Conservation (phyloP, 2,113 vertebrate species). For the Chamaea fasciata region DNA sequence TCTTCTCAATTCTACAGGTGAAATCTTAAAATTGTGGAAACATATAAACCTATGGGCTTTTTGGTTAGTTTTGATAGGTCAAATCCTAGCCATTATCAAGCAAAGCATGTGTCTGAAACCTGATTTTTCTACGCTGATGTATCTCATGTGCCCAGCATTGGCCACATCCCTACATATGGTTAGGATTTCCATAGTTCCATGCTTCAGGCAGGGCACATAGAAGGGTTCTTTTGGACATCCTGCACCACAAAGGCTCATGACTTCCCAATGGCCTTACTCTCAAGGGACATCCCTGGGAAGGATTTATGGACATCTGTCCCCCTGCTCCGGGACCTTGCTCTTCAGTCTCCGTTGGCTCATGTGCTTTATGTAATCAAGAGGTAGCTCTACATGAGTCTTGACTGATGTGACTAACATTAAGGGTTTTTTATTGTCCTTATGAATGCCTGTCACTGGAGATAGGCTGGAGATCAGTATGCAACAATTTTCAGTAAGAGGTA, state of each 20-base stretch:
- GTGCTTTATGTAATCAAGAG: not conserved
- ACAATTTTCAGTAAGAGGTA: not conserved
- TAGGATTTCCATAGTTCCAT: not conserved
- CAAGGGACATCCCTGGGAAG: not conserved
- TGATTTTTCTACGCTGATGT: not conserved
- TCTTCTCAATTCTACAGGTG: not conserved
- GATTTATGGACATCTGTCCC: not conserved
- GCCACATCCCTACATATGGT: not conserved
- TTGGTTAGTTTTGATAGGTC: not conserved
- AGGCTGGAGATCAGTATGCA: not conserved
- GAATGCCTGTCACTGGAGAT: not conserved
- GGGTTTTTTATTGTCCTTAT: not conserved
- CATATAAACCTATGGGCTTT: not conserved
- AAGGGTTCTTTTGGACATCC: not conserved
- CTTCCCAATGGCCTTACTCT: not conserved
- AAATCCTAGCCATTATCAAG: not conserved
- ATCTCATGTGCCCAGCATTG: not conserved
- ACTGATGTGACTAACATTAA: not conserved
- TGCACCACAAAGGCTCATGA: not conserved
- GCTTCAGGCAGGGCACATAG: not conserved
- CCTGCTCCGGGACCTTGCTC: not conserved
- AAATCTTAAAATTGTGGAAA: not conserved
- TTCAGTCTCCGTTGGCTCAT: not conserved
- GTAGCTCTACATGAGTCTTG: not conserved
- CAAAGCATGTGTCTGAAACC: not conserved